Evolutionary conservation across 2,113 vertebrate genomes (phyloP), one percentile per base, ranked within the genome.

Genomic region (Protobothrops flavoviridis): DNA sequence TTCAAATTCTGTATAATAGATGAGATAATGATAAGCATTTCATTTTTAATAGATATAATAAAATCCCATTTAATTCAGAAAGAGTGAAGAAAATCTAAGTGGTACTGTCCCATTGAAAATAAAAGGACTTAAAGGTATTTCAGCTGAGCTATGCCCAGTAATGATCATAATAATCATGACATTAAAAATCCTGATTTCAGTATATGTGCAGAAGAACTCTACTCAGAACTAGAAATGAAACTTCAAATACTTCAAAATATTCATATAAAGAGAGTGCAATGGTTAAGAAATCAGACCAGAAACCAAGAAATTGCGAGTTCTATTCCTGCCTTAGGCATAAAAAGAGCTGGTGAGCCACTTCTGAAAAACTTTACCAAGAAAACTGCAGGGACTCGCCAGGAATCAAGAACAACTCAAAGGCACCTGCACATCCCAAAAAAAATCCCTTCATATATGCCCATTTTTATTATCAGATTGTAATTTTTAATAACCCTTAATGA

Each of bases 261-360:
- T n/a, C 43, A 86, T 93, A 92, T 95, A 94, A 52, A 87, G 91
- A 93, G 91, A 57, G 59, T 85, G 88, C 1, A 29, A 11, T 88
- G 57, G 94, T 85, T 29, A 85, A 81, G 2, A 33, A 39, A 81
- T 81, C 1, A 7, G 5, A 39, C 69, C 69, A 39, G 69, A 81
- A 33, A 81, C 33, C 69, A 81, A 20, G 69, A 39, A 15, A 21
- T 20, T 8, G 33, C 17, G 33, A 39, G n/a, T 81, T 81, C 69
- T 81, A 4, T 7, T 81, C n/a, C 69, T 81, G 15, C 69, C 33
- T 81, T 39, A 81, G 33, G 33, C 69, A 39, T 33, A 39, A 81
- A 39, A 17, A 20, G 15, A 39, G 33, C n/a, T 81, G n/a, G 61
- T 2, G 61, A 81, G 69, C 69, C 69, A 81, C 33, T 81, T 39